Base-by-base conservation (phyloP, 2,113 vertebrate species). In the Glareola pratincola region DNA sequence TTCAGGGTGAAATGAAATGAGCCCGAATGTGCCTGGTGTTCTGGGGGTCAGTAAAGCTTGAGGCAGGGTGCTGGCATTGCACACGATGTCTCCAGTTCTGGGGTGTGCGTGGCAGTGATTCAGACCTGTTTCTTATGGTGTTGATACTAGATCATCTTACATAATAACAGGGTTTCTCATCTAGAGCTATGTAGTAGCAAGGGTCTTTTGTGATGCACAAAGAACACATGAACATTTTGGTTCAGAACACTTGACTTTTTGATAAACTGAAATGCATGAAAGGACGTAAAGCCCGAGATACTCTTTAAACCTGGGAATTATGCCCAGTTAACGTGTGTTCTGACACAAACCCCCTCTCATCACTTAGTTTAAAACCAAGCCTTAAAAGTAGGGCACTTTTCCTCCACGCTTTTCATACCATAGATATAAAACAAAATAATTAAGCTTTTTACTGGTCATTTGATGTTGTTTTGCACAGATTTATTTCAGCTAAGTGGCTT, bases 381-480 rank as follows among this genome's bases (percentile, higher is more conserved):
- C 77, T 78, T 81, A 48, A 36, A 79, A 78, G 29, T 26, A 57
- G 51, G n/a, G n/a, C n/a, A n/a, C n/a, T 21, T 18, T 68, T 69
- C 27, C 60, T 22, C 59, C 2, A n/a, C 4, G 7, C n/a, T 21
- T 82, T 92, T 86, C 57, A 75, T 72, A 4, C 27, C 5, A 9
- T 17, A 77, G 12, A 83, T 50, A 62, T 74, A 95, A 93, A 94
- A 75, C 67, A 57, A 48, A 91, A 91, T 89, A 96, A 94, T 94
- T 96, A 83, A 92, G 78, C 80, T 78, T 50, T 94, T 94, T 91
- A 56, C n/a, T 93, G 72, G 92, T 91, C 87, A 90, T 96, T 96
- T 97, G 12, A 47, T 94, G 88, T 76, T 78, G 81, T 95, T 97
- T 91, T 91, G 63, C 43, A 88, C 75, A 63, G 76, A 69, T 93